These are phyloP conservation scores for Rhagoletis zephyria DNA, from an alignment of 1,140 invertebrate genomes.

Conservation along the genomic window DNA sequence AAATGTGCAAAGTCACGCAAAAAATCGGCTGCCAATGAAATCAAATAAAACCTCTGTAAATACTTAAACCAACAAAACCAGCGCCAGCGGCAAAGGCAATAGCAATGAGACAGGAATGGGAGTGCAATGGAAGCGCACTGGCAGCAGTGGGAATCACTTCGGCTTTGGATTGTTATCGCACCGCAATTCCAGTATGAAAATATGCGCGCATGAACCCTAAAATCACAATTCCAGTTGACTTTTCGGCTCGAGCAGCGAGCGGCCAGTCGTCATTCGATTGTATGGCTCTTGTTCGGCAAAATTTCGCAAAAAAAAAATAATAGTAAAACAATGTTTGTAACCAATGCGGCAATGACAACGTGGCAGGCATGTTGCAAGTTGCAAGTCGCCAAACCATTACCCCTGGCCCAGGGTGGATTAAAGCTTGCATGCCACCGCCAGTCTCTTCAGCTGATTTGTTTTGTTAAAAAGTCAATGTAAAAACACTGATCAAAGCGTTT, in stretches of 20 bases:
- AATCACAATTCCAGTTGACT: constrained; percentile 49
- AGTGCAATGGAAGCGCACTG: neutral
- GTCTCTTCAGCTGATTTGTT: neutral
- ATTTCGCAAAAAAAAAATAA: neutral
- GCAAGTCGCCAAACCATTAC: neutral
- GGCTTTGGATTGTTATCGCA: constrained; percentile 34
- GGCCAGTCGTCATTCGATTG: neutral
- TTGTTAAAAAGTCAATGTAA: neutral
- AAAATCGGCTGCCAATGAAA: constrained; percentile 15
- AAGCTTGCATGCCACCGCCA: neutral
- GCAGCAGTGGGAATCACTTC: constrained; percentile 23
- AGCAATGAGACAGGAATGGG: neutral
- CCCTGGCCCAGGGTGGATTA: constrained; percentile 22
- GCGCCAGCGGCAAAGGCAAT: neutral
- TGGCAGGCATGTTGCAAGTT: constrained; percentile 20
- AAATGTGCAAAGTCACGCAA: neutral
- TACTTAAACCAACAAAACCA: constrained; percentile 5
- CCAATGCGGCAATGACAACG: neutral
- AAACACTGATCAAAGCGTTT: neutral
- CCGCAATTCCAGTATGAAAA: neutral
- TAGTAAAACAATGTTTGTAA: constrained; percentile 2
- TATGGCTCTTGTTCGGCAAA: neutral
- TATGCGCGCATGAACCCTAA: constrained; percentile 44
- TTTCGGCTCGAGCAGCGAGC: neutral
- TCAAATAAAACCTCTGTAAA: constrained; percentile 34